Evolutionary conservation across 2,797 vertebrate species (phyloP).

Genomic region (Enteromius mattozi): DNA sequence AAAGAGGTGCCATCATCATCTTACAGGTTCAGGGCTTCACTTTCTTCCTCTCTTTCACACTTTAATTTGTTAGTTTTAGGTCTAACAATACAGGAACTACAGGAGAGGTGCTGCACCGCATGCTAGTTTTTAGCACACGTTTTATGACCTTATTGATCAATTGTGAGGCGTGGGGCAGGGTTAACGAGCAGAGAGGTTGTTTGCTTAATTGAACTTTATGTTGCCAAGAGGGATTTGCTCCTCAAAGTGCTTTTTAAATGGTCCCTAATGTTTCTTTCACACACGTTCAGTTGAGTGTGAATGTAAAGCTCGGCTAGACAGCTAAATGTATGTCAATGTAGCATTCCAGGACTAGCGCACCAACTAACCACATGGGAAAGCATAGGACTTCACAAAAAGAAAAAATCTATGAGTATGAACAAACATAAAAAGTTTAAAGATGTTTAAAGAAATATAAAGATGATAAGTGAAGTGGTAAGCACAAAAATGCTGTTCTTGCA

Average conservation of each 20-base stretch:
- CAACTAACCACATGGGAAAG: neutral
- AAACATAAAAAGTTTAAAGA: neutral
- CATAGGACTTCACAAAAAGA: neutral
- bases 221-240: conserved; percentile 61
- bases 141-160: conserved; percentile 63
- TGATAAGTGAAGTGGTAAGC: neutral
- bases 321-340: conserved; percentile 35
- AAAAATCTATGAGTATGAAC: neutral
- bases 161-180: conserved; percentile 57
- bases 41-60: neutral
- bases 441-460: neutral
- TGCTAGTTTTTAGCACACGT: conserved; percentile 55
- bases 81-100: neutral
- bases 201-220: conserved; percentile 70
- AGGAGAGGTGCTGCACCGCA: conserved; percentile 30
- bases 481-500: neutral
- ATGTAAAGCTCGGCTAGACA: conserved; percentile 26
- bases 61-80: conserved; percentile 29
- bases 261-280: conserved; percentile 59
- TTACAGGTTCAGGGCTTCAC: conserved; percentile 8
- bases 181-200: conserved; percentile 63
- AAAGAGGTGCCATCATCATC: conserved; percentile 51
- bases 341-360: conserved; percentile 21
- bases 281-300: conserved; percentile 44
- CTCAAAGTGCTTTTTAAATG: conserved; percentile 64